A percentile compares a stretch with the other conserved stretches of the same genome.
These are phyloP conservation scores for Mimas tiliae DNA, from an alignment of 2,888 invertebrate species.

Conservation along the genomic window DNA sequence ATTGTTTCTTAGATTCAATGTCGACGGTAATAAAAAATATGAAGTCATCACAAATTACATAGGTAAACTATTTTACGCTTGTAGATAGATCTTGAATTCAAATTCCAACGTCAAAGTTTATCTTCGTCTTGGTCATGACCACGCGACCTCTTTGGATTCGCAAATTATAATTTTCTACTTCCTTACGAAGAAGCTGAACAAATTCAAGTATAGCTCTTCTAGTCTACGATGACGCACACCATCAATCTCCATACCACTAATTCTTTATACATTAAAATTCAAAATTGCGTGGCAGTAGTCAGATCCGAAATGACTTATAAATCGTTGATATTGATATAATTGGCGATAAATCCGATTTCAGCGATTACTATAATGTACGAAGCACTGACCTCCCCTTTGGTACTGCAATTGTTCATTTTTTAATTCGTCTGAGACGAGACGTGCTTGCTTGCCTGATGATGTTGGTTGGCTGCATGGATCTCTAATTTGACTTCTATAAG, in stretches of 20 bases:
- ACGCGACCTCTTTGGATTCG: not conserved
- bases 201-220: not conserved
- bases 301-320: too few relatives aligned
- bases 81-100: not conserved
- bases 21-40: not conserved
- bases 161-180: not conserved
- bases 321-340: too few relatives aligned
- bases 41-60: not conserved
- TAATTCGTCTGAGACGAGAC: too few relatives aligned
- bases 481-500: too few relatives aligned
- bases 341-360: too few relatives aligned
- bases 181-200: not conserved
- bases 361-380: too few relatives aligned
- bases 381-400: too few relatives aligned
- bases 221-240: not conserved
- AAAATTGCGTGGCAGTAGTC: not conserved
- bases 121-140: not conserved
- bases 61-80: not conserved
- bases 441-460: too few relatives aligned
- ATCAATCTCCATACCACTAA: not conserved
- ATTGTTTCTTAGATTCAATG: too few relatives aligned
- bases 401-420: too few relatives aligned
- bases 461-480: too few relatives aligned
- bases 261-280: not conserved
- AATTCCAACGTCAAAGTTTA: not conserved